Percentiles rank a stretch among this genome's conserved stretches.
phyloP scores from a whole-genome alignment of 1,140 invertebrate species.

The Protaetia brevitarsis region DNA sequence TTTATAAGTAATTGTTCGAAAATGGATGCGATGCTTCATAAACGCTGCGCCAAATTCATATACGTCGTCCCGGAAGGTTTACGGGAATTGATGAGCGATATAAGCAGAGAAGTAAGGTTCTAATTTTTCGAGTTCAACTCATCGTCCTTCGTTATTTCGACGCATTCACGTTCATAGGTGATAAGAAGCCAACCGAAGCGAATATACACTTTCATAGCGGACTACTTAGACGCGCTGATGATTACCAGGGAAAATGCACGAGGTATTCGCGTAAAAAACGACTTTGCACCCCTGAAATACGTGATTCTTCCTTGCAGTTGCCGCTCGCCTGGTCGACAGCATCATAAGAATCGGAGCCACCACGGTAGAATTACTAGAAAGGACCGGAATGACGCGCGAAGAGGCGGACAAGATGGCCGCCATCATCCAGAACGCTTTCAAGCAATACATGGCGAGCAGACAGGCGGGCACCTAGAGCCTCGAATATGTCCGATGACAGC shows the following conservation, averaged over 20 bases:
- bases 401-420: constrained; percentile 48
- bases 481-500: too few species aligned
- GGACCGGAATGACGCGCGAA: constrained; percentile 47
- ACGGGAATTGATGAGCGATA: constrained; percentile 65
- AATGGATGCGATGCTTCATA: constrained; percentile 45
- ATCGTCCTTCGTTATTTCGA: background rate
- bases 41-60: constrained; percentile 45
- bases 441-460: background rate
- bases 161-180: constrained; percentile 45
- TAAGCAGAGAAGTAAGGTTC: constrained; percentile 58
- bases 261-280: constrained; percentile 38
- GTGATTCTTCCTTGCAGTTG: constrained; percentile 43
- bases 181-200: constrained; percentile 60
- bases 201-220: constrained; percentile 63
- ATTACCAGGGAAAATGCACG: constrained; percentile 63
- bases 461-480: too few species aligned
- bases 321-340: constrained; percentile 50
- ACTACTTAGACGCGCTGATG: constrained; percentile 64
- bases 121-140: background rate
- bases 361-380: constrained; percentile 47
- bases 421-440: constrained; percentile 39
- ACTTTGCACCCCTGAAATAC: background rate
- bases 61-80: constrained; percentile 60
- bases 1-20: constrained; percentile 22
- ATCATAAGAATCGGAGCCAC: constrained; percentile 48